Evolutionary conservation across 2,888 invertebrate species (phyloP).

Genomic region (Drosophila pegasa): DNA sequence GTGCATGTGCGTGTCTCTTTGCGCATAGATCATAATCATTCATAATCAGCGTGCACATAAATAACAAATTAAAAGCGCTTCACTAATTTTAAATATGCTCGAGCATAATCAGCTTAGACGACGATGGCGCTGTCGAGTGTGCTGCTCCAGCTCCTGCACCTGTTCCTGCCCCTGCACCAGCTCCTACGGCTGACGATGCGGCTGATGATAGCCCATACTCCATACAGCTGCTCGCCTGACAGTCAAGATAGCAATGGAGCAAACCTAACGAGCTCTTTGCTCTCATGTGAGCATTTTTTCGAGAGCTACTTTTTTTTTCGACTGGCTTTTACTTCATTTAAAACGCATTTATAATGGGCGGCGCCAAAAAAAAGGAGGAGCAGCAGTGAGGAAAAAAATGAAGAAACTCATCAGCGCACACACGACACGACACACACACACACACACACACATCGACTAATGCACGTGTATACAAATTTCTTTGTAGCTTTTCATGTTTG

Average conservation of each 20-base stretch:
- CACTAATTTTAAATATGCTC: slow-evolving; percentile 81
- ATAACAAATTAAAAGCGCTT: slow-evolving; percentile 81
- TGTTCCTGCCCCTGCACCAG: not conserved
- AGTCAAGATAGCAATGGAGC: slow-evolving; percentile 77
- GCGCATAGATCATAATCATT: slow-evolving; percentile 81
- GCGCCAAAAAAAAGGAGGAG: slow-evolving; percentile 48
- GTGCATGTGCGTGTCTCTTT: slow-evolving; percentile 61
- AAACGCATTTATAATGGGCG: slow-evolving; percentile 79
- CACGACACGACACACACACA: slow-evolving; percentile 14
- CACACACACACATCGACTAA: slow-evolving; percentile 36
- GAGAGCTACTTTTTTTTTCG: slow-evolving; percentile 51
- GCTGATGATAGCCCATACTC: slow-evolving; percentile 16
- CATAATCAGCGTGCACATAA: slow-evolving; percentile 81
- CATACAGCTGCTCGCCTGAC: slow-evolving; percentile 51
- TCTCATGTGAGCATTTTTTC: slow-evolving; percentile 58
- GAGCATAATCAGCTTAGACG: slow-evolving; percentile 79
- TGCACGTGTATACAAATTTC: slow-evolving; percentile 80
- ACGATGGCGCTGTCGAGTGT: slow-evolving; percentile 32
- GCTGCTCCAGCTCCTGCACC: slow-evolving; percentile 9
- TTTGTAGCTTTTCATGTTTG: slow-evolving; percentile 72
- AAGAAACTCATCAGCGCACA: slow-evolving; percentile 70
- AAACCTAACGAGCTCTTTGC: slow-evolving; percentile 74
- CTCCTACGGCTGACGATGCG: slow-evolving; percentile 15
- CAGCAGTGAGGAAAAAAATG: slow-evolving; percentile 23
- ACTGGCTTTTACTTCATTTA: slow-evolving; percentile 80